Base-by-base conservation (phyloP, 1,140 invertebrate species). In the Polypedilum vanderplanki region DNA sequence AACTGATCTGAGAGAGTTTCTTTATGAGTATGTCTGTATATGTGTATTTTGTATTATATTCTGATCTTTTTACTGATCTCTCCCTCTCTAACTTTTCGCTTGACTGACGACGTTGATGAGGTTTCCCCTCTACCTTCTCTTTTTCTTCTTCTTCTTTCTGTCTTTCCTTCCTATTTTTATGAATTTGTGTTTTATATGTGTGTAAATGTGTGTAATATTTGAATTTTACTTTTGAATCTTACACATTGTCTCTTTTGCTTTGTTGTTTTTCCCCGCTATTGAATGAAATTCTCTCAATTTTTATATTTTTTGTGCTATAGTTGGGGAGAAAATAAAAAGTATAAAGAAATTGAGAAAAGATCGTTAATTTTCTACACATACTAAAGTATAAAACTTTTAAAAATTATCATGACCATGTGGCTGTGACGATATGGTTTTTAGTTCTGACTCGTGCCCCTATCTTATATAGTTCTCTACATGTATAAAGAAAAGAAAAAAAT, bases 371-470 rank as follows among this genome's bases (percentile, higher is more conserved):
- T 33, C 24, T 57, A 57, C 46, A 57, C 46, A 57, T 12, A n/a
- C n/a, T n/a, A n/a, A 57, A 4, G 15, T 15, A 57, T 15, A 15
- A 4, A 46, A 10, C 1, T 1, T 46, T 3, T 46, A 7, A 57
- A 57, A 57, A 57, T 57, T 57, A 57, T 57, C 46, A 57, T 57
- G 46, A 57, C 46, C 46, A 57, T 57, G 46, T 57, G 46, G 46
- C 46, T 57, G 46, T 57, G 46, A 57, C 46, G 46, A 57, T 57
- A 57, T 57, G 46, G 46, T 57, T 57, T 57, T 57, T 15, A 57
- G 17, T 20, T 70, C 65, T 70, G 17, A 22, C 65, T 70, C 65
- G 65, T 70, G 65, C 65, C 65, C 65, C 65, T 70, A 70, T 70
- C 17, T 20, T 18, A 70, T 12, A 57, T n/a, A n/a, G n/a, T n/a